Base-by-base conservation (phyloP, 2,888 invertebrate genomes). In the Urechis unicinctus region DNA sequence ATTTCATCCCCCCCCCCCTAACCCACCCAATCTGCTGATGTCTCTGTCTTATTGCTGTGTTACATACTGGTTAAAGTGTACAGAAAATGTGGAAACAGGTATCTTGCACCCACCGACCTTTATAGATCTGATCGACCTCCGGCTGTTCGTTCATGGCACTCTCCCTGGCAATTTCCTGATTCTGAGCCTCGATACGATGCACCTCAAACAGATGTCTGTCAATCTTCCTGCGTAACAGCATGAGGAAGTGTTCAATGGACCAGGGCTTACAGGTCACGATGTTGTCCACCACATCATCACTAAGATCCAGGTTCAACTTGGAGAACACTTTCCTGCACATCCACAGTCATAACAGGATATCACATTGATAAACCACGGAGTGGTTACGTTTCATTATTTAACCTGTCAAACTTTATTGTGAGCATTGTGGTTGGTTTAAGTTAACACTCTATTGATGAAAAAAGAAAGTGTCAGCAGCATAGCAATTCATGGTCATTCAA, bases 321-420 rank as follows among this genome's bases (percentile, higher is more conserved):
- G 31, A 51, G 54, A 65, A 57, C 31, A 65, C 65, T 54, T 65
- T 65, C 51, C 65, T 65, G 50, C 26, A 51, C 1, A 22, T 5
- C 5, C n/a, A 41, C n/a, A 31, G 1, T 53, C 5, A 36, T 44
- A 2, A 21, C 28, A 42, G 25, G 24, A n/a, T n/a, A 50, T n/a
- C 9, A 36, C 25, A n/a, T n/a, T 13, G 17, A 36, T 36, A 36
- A 36, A 9, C 41, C 41, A 13, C 41, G 17, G 9, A 13, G 26
- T n/a, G 22, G 13, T 25, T 2, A 9, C 29, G 28, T 9, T 48
- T 13, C 2, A 28, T 29, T n/a, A 6, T n/a, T 29, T 21, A 29
- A 17, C 28, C 17, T 26, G 28, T 21, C 13, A 3, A 26, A 9
- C 48, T 26, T 17, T 36, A n/a, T n/a, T n/a, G n/a, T n/a, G n/a